A percentile compares a stretch with the other conserved stretches of the same genome.
These are phyloP conservation scores for Cinclus cinclus DNA, from an alignment of 2,113 vertebrate species.

Conservation along the genomic window DNA sequence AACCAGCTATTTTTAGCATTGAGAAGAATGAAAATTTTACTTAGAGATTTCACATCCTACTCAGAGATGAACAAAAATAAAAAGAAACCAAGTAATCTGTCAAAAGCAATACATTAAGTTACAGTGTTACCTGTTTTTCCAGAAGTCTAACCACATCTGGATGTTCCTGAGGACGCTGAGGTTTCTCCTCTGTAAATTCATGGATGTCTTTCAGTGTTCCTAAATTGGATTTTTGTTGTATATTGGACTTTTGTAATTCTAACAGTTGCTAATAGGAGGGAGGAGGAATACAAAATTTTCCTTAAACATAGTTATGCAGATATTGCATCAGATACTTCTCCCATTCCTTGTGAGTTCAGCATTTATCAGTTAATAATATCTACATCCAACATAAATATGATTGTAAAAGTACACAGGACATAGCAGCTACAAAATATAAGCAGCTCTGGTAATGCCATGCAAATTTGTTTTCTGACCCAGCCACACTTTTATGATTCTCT, in stretches of 20 bases:
- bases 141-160: slow-evolving; percentile 79
- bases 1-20: neutral
- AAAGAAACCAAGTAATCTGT: neutral
- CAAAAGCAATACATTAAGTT: neutral
- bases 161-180: slow-evolving; percentile 69
- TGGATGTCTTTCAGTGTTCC: slow-evolving; percentile 74
- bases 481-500: neutral
- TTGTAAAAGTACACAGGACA: neutral
- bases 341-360: neutral
- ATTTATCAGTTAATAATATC: neutral
- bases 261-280: slow-evolving; percentile 71
- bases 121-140: slow-evolving; percentile 81
- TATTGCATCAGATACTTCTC: neutral
- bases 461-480: neutral
- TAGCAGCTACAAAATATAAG: neutral
- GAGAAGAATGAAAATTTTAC: neutral
- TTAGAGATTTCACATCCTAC: neutral
- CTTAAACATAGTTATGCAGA: neutral
- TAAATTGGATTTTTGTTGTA: slow-evolving; percentile 74
- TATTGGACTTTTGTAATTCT: slow-evolving; percentile 75
- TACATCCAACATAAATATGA: neutral
- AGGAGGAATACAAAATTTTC: neutral
- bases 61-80: neutral
- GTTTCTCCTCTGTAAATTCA: slow-evolving; percentile 66
- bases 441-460: neutral